A percentile compares a stretch with the other conserved stretches of the same genome.
phyloP scores from a whole-genome alignment of 2,797 vertebrate genomes.

The Notoglanidium macrostoma region DNA sequence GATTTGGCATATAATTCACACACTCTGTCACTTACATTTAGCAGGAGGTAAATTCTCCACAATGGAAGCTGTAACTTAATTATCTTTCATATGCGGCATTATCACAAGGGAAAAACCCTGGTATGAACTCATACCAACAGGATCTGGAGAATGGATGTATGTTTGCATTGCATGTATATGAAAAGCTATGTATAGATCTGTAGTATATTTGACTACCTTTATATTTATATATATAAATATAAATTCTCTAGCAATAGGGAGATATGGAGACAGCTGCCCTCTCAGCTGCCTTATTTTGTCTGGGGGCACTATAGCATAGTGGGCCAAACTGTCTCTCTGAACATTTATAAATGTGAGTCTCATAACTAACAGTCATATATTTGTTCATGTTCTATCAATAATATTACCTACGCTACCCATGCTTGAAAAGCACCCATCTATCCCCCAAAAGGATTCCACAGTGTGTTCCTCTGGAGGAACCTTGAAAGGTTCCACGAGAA shows the following conservation, averaged over 20 bases:
- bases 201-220: not conserved
- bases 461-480: not conserved
- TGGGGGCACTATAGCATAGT: not conserved
- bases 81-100: not conserved
- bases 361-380: not conserved
- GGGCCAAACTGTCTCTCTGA: not conserved
- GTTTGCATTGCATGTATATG: not conserved
- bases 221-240: not conserved
- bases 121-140: not conserved
- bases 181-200: too few species aligned
- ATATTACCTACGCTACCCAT: not conserved
- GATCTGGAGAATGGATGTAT: not conserved
- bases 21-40: not conserved
- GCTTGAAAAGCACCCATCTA: not conserved
- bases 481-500: not conserved
- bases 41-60: not conserved
- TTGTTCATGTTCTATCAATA: not conserved
- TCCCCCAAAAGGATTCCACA: not conserved
- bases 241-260: not conserved
- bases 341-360: not conserved
- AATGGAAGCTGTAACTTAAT: not conserved
- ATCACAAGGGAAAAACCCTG: not conserved
- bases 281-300: not conserved
- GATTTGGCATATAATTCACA: not conserved
- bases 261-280: not conserved